A percentile compares a stretch with the other conserved stretches of the same genome.
These are phyloP conservation scores for Pammene fasciana DNA, from an alignment of 2,888 invertebrate genomes.

Conservation along the genomic window DNA sequence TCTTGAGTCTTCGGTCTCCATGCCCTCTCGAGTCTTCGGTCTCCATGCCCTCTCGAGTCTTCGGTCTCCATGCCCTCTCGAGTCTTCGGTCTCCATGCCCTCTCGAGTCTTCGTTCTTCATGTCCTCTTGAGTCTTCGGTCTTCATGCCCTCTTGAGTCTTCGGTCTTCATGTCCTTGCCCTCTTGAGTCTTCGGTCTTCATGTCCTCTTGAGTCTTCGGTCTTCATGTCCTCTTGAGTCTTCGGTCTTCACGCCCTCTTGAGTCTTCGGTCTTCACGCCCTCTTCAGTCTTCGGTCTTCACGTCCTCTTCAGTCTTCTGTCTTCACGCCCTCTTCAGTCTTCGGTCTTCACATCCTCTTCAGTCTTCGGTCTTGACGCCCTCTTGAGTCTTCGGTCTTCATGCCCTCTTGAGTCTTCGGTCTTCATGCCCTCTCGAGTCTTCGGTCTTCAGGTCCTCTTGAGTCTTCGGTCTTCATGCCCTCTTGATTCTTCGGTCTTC, in stretches of 20 bases:
- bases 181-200: background rate
- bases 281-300: background rate
- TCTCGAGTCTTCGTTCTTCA: background rate
- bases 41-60: background rate
- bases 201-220: background rate
- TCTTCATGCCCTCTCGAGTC: background rate
- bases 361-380: background rate
- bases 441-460: background rate
- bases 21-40: background rate
- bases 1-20: background rate
- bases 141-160: background rate
- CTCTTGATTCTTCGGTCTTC: background rate
- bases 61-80: background rate
- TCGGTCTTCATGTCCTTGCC: background rate
- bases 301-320: background rate
- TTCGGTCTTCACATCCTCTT: background rate
- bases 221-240: background rate
- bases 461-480: background rate
- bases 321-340: background rate
- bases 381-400: background rate
- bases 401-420: background rate
- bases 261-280: background rate
- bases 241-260: background rate
- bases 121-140: background rate
- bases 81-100: slow-evolving; percentile 13